Evolutionary conservation across 1,140 invertebrate genomes (phyloP).

Genomic region (Anastrepha ludens): DNA sequence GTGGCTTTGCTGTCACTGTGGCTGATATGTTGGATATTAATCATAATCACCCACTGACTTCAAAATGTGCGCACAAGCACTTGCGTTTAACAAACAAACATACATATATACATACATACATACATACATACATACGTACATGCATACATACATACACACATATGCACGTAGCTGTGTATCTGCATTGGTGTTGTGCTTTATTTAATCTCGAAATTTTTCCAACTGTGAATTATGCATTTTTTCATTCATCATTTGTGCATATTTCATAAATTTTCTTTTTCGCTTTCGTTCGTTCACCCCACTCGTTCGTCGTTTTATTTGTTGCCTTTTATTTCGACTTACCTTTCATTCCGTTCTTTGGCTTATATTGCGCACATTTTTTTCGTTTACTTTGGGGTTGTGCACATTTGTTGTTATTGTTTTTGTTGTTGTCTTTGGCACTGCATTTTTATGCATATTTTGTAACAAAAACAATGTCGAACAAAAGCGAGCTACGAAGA

Average conservation of each 20-base stretch:
- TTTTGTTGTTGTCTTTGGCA: too few relatives aligned
- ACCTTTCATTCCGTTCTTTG: not conserved
- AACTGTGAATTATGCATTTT: not conserved
- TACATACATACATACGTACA: not conserved
- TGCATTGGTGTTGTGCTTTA: not conserved
- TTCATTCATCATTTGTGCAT: slow-evolving; percentile 2
- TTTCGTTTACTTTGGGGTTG: not conserved
- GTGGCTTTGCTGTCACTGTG: not conserved
- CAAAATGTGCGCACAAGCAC: not conserved
- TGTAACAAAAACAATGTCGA: too few relatives aligned
- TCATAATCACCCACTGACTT: slow-evolving; percentile 45
- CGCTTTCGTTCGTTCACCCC: not conserved
- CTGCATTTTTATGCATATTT: too few relatives aligned
- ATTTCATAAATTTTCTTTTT: not conserved
- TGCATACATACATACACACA: not conserved
- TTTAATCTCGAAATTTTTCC: not conserved
- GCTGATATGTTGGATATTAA: slow-evolving; percentile 40
- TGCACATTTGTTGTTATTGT: too few relatives aligned
- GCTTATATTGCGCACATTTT: not conserved
- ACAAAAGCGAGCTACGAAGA: too few relatives aligned
- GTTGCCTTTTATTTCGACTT: not conserved
- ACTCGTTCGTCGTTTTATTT: not conserved
- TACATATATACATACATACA: not conserved
- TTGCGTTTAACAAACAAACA: not conserved
- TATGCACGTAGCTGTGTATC: not conserved